Conservation (phyloP, 2,888 invertebrate species). For the Masnerella sp. region DNA sequence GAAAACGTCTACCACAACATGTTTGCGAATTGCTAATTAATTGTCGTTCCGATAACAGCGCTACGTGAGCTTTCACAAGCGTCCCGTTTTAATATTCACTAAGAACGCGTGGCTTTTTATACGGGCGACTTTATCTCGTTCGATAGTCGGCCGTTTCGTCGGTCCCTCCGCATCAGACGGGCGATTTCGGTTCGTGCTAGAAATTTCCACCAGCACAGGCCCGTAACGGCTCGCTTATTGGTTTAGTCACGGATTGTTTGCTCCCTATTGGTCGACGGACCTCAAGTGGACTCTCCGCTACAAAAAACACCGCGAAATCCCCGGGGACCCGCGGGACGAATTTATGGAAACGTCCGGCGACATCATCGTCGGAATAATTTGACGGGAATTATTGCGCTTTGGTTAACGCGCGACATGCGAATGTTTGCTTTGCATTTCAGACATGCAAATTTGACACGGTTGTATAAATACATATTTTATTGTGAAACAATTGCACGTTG, state of each 20-base stretch:
- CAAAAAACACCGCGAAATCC: conserved; percentile 38
- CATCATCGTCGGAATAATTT: conserved; percentile 14
- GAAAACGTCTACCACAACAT: neutral
- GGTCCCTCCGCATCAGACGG: conserved; percentile 4
- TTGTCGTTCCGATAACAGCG: neutral
- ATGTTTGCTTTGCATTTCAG: conserved; percentile 28
- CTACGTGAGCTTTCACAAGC: neutral
- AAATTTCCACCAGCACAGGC: conserved; percentile 43
- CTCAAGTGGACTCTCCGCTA: neutral
- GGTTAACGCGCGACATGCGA: conserved; percentile 9
- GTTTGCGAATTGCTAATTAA: conserved; percentile 1
- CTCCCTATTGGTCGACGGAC: conserved; percentile 64
- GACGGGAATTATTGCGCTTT: conserved; percentile 18
- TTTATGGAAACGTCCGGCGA: conserved; percentile 27
- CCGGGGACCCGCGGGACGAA: conserved; percentile 45
- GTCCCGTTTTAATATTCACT: conserved; percentile 17
- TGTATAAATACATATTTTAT: no score
- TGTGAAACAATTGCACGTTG: no score
- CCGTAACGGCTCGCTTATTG: conserved; percentile 66
- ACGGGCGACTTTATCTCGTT: conserved; percentile 6
- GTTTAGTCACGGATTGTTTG: conserved; percentile 71
- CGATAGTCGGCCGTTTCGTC: conserved; percentile 8
- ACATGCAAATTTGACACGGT: no score
- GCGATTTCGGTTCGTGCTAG: conserved; percentile 23
- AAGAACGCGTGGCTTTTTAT: conserved; percentile 4